phyloP scores from a whole-genome alignment of 2,113 vertebrate species.

The Ascaphus truei region DNA sequence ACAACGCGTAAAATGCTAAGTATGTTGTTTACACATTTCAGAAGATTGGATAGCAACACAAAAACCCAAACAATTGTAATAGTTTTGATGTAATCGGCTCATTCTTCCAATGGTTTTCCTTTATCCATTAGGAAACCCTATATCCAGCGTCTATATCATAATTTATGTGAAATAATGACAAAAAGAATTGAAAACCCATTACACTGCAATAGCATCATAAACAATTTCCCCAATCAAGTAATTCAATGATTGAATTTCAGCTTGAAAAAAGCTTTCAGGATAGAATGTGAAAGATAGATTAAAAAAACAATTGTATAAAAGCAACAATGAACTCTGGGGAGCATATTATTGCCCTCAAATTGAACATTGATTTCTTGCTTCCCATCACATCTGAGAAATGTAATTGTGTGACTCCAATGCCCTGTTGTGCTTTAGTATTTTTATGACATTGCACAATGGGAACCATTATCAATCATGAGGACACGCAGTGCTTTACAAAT shows the following conservation, averaged over 20 bases:
- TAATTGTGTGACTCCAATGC: constrained; percentile 31
- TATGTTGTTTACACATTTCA: constrained; percentile 17
- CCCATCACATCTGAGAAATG: constrained; percentile 34
- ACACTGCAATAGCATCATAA: constrained; percentile 24
- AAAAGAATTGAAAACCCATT: constrained; percentile 19
- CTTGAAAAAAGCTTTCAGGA: constrained; percentile 34
- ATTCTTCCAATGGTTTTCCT: neutral
- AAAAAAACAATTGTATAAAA: constrained; percentile 36
- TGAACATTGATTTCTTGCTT: constrained; percentile 35
- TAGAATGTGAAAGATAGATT: constrained; percentile 32
- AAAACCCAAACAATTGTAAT: neutral
- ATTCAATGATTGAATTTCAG: constrained; percentile 33
- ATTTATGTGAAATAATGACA: constrained; percentile 29
- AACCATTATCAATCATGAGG: constrained; percentile 17
- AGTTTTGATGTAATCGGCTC: neutral
- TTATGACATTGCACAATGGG: constrained; percentile 31
- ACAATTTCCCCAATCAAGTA: constrained; percentile 36
- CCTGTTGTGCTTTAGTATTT: constrained; percentile 35
- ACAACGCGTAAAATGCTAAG: neutral
- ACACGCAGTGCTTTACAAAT: constrained; percentile 23
- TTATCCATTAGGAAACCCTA: constrained; percentile 31
- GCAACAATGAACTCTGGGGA: constrained; percentile 36
- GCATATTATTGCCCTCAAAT: constrained; percentile 33
- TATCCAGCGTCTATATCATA: constrained; percentile 7
- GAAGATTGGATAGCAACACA: neutral